Evolutionary conservation across 1,140 invertebrate genomes (phyloP).

Genomic region (Drosophila cardini): DNA sequence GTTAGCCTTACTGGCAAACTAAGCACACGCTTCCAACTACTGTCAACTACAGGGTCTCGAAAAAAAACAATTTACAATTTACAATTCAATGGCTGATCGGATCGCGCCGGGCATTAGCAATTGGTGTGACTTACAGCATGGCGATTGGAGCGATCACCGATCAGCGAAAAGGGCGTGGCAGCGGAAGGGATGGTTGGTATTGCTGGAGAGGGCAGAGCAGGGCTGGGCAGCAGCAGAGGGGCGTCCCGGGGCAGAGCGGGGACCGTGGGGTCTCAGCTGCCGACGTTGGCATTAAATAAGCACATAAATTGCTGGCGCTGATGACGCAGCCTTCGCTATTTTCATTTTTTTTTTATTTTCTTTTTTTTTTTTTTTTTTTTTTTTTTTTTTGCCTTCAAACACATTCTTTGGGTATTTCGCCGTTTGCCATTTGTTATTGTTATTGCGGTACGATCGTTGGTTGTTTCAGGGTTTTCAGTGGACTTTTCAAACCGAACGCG

Average conservation of each 20-base stretch:
- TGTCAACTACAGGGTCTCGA: neutral
- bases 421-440: constrained; percentile 9
- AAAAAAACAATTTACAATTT: constrained; percentile 51
- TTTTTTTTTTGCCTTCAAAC: constrained; percentile 3
- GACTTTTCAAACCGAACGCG: constrained; percentile 2
- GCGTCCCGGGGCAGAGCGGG: neutral
- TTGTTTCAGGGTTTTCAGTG: neutral
- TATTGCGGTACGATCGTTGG: neutral
- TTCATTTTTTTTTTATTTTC: neutral
- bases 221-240: neutral
- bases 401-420: constrained; percentile 33
- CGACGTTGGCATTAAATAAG: constrained; percentile 50
- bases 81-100: constrained; percentile 52
- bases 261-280: constrained; percentile 7
- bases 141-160: constrained; percentile 21
- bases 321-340: constrained; percentile 45
- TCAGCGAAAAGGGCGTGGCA: constrained; percentile 32
- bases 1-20: neutral
- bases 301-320: constrained; percentile 53
- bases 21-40: neutral
- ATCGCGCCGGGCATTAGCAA: constrained; percentile 38
- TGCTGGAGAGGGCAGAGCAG: neutral
- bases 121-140: constrained; percentile 51
- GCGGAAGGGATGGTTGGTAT: neutral
- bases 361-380: constrained; percentile 10